Conservation (phyloP, 2,888 invertebrate species). For the Drosophila testacea region DNA sequence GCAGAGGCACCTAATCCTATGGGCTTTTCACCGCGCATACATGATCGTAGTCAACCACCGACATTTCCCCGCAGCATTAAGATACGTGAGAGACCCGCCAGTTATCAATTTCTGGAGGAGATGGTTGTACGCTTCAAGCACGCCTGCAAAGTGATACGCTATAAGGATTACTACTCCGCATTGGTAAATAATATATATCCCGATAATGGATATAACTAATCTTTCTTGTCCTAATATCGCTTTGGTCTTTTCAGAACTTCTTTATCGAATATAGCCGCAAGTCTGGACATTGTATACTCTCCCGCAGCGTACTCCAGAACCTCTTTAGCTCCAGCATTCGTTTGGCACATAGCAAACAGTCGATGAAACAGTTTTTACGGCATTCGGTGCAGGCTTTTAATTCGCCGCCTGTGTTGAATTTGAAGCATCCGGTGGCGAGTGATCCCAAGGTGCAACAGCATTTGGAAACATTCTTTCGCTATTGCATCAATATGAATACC, state of each 20-base stretch:
- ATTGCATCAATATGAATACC: slow-evolving; percentile 91
- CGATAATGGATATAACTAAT: too few species aligned
- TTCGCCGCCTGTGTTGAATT: slow-evolving; percentile 94
- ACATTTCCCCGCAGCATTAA: slow-evolving; percentile 98
- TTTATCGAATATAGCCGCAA: slow-evolving; percentile 96
- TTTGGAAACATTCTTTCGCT: slow-evolving; percentile 94
- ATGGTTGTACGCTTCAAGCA: slow-evolving; percentile 92
- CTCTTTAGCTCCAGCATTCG: slow-evolving; percentile 87
- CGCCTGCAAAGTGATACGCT: slow-evolving; percentile 92
- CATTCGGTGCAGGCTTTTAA: slow-evolving; percentile 95
- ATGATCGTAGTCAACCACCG: slow-evolving; percentile 97
- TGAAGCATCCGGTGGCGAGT: slow-evolving; percentile 88
- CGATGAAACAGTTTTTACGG: slow-evolving; percentile 91
- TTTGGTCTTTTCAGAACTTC: slow-evolving; percentile 89
- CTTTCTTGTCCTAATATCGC: too few species aligned
- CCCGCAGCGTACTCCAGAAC: slow-evolving; percentile 94
- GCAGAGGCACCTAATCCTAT: slow-evolving; percentile 91
- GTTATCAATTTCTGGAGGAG: slow-evolving; percentile 92
- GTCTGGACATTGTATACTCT: slow-evolving; percentile 94
- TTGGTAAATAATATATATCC: slow-evolving; percentile 87
- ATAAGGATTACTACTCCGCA: slow-evolving; percentile 92
- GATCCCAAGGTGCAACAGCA: slow-evolving; percentile 90
- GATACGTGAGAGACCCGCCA: slow-evolving; percentile 89
- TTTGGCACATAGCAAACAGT: slow-evolving; percentile 84
- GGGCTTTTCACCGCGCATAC: slow-evolving; percentile 98